Percentiles rank a stretch among this genome's conserved stretches.
These are phyloP conservation scores for Mythimna lalbum DNA, from an alignment of 2,888 invertebrate species.

Conservation along the genomic window DNA sequence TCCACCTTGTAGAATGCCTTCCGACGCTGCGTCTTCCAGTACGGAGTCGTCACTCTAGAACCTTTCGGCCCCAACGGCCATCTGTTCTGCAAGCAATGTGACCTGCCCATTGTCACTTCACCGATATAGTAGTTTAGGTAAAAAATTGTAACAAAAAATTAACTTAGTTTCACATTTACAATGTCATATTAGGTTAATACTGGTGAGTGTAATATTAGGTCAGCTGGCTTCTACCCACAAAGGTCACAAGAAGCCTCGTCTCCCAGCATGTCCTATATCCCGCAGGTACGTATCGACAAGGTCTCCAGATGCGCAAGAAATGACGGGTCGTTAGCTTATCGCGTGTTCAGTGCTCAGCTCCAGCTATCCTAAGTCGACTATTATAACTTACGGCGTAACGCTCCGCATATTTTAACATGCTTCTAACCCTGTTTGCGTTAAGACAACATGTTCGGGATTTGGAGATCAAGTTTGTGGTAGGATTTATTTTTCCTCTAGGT, in stretches of 20 bases:
- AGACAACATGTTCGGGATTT: constrained; percentile 24
- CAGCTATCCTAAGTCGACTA: constrained; percentile 36
- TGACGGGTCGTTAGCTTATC: constrained; percentile 53
- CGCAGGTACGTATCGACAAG: constrained; percentile 19
- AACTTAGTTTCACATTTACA: too few relatives aligned
- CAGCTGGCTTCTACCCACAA: neutral
- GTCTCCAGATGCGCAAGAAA: constrained; percentile 35
- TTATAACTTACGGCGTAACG: constrained; percentile 37
- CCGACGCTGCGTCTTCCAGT: too few relatives aligned
- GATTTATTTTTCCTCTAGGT: constrained; percentile 5
- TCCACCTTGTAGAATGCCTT: too few relatives aligned
- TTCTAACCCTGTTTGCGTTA: constrained; percentile 24
- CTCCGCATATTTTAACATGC: constrained; percentile 42
- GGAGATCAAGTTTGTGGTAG: constrained; percentile 6
- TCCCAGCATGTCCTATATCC: neutral
- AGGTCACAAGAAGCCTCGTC: neutral
- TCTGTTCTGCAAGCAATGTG: too few relatives aligned
- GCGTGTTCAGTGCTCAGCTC: constrained; percentile 14
- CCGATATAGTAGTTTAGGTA: too few relatives aligned
- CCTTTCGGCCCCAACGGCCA: too few relatives aligned
- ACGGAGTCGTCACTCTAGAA: too few relatives aligned
- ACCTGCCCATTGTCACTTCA: too few relatives aligned
- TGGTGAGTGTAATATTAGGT: too few relatives aligned
- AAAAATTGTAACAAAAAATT: too few relatives aligned
- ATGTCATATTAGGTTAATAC: too few relatives aligned